Base-by-base conservation (phyloP, 2,113 vertebrate genomes). In the Semnornis frantzii region DNA sequence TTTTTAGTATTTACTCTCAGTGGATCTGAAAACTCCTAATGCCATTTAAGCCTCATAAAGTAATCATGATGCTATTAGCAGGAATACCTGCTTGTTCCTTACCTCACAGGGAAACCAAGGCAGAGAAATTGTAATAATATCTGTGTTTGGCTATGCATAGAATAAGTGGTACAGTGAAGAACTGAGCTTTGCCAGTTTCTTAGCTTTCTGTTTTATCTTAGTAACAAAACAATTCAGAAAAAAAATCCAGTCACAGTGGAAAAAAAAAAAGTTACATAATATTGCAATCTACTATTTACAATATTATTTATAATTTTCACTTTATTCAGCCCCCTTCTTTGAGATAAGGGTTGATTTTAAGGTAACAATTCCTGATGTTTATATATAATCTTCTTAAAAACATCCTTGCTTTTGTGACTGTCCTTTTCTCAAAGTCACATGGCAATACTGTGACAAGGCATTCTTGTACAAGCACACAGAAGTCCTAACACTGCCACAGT, bases 351-450 rank as follows among this genome's bases (percentile, higher is more conserved):
- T 15, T 81, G 31, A 57, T 80, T 90, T 91, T 77, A 74, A 94
- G 37, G 46, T 42, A 82, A 31, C 1, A 1, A 10, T 34, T 83
- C 31, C 70, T 48, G 33, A 88, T 74, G 15, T 57, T 90, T 60
- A 44, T 68, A 18, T 64, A 59, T 81, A 64, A 79, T 48, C 19
- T 65, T 39, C 25, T 85, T 85, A 11, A 65, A 93, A 81, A 62
- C 0, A 6, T 62, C 21, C 16, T 27, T 57, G 5, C 16, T 71
- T 71, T 87, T 64, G 37, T 18, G 31, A 74, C 9, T 80, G 75
- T 85, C 52, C 57, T 93, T 91, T 85, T 25, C 46, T 89, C 87
- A 93, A 94, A 87, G 84, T 92, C 78, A 70, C 37, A 59, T 24
- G 63, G 64, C 46, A 82, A 34, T 68, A 5, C 25, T 85, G 42